phyloP scores from a whole-genome alignment of 2,113 vertebrate genomes.

The Microcebus ravelobensis region DNA sequence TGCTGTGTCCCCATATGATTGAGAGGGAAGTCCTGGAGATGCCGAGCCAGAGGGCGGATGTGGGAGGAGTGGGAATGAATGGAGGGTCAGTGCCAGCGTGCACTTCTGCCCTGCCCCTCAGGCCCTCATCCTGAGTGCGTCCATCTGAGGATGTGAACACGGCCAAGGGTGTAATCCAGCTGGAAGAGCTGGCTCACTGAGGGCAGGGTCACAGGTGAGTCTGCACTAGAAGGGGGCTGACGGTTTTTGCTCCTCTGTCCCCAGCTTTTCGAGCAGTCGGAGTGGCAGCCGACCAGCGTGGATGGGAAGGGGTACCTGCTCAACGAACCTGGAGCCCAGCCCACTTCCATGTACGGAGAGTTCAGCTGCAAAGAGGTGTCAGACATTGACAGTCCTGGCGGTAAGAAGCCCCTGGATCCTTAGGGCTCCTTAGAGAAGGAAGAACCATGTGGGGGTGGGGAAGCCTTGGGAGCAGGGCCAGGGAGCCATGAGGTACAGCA shows the following conservation, averaged over 20 bases:
- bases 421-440: neutral
- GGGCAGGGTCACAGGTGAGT: neutral
- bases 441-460: neutral
- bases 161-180: neutral
- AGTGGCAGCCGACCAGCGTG: constrained; percentile 83
- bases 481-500: neutral
- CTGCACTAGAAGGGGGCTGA: neutral
- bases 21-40: neutral
- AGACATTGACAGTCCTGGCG: constrained; percentile 78
- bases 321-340: constrained; percentile 82
- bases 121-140: neutral
- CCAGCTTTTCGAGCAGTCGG: constrained; percentile 80
- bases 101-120: neutral
- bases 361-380: constrained; percentile 82
- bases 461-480: accelerated
- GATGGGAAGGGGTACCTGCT: constrained; percentile 86
- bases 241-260: neutral
- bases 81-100: too few relatives aligned
- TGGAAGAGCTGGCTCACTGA: neutral
- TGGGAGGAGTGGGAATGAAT: neutral
- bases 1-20: neutral
- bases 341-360: constrained; percentile 63
- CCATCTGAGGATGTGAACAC: neutral
- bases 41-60: neutral
- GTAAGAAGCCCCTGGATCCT: constrained; percentile 62